Evolutionary conservation across 2,888 invertebrate species (phyloP), one percentile per base, ranked within the genome.

Genomic region (Cryptops parisi): DNA sequence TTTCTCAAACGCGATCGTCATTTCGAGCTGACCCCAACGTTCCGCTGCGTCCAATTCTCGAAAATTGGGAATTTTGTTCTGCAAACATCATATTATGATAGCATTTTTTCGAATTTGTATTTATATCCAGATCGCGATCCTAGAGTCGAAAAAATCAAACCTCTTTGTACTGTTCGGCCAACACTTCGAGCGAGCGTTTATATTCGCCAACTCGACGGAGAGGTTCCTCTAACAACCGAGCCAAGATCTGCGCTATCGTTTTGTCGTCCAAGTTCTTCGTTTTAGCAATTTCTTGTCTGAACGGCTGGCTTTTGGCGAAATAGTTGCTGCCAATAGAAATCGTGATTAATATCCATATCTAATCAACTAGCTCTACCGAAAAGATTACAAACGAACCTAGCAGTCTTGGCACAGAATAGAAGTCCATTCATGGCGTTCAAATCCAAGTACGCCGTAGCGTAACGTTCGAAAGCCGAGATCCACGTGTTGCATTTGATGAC

Each of bases 381-480:
- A 47, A 47, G 9, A 38, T 33, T 9, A 33, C 21, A 47, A 47
- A 17, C 19, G 3, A 58, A 67, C 68, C 62, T 64, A 41, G 64
- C 64, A 49, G 49, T 56, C 55, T 64, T 65, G 19, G 61, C 59
- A 53, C 63, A 62, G 52, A 61, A 64, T 27, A 65, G 64, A 60
- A 67, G 65, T 3, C 65, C 67, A 27, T 65, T 65, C 6, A 66
- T 60, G n/a, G 67, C 65, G 15, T 67, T 56, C 52, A 65, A 62
- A 54, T 68, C 67, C 23, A 62, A 61, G 53, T 64, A 65, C 4
- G 57, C 52, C 4, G 56, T 59, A n/a, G 62, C 63, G 56, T 65
- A 68, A 3, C 58, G 57, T 38, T 62, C 60, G 49, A 64, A 64
- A n/a, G 60, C 59, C 9, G 58, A 55, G 1, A 64, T 53, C 53